phyloP scores from a whole-genome alignment of 2,888 invertebrate species.

The Oscheius sp. region DNA sequence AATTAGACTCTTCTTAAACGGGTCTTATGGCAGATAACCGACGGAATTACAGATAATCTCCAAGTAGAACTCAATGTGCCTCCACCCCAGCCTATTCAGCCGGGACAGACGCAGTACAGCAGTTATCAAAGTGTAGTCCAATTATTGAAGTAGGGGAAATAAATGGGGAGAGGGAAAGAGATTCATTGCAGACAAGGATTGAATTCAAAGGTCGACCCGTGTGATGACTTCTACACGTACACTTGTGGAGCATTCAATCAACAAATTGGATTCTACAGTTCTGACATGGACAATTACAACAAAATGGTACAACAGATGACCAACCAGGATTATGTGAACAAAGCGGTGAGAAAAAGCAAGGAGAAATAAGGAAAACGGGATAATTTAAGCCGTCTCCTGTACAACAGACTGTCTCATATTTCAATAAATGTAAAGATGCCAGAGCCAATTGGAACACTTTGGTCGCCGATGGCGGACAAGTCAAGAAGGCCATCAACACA shows the following conservation, averaged over 20 bases:
- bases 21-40: no score
- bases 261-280: slow-evolving; percentile 50
- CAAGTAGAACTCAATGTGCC: slow-evolving; percentile 10
- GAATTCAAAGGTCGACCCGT: slow-evolving; percentile 56
- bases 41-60: background rate
- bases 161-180: background rate
- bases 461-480: slow-evolving; percentile 33
- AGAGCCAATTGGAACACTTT: slow-evolving; percentile 45
- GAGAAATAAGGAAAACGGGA: background rate
- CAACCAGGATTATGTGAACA: slow-evolving; percentile 40
- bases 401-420: slow-evolving; percentile 48
- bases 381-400: slow-evolving; percentile 51
- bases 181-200: slow-evolving; percentile 41
- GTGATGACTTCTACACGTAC: slow-evolving; percentile 62
- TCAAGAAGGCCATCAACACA: background rate
- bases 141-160: slow-evolving; percentile 36
- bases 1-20: no score
- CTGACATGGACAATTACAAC: slow-evolving; percentile 44
- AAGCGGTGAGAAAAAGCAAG: slow-evolving; percentile 42
- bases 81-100: background rate
- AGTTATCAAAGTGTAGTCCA: slow-evolving; percentile 35
- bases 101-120: background rate
- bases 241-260: slow-evolving; percentile 51
- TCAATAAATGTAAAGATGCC: slow-evolving; percentile 43
- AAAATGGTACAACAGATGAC: slow-evolving; percentile 45